phyloP scores from a whole-genome alignment of 2,113 vertebrate genomes.

The Nerophis ophidion region DNA sequence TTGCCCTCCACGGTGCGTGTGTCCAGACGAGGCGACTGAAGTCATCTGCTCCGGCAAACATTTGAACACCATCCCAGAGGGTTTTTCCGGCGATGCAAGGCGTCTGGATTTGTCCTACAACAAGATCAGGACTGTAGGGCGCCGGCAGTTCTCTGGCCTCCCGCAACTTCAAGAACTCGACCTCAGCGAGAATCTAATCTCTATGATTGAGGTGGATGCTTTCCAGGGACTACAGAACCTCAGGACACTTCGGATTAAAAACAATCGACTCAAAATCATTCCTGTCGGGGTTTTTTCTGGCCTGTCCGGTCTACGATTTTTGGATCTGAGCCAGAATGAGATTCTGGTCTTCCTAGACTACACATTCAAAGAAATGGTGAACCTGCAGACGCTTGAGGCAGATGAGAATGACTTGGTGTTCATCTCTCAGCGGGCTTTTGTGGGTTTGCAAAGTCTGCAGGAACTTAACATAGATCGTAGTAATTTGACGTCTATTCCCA shows the following conservation, averaged over 20 bases:
- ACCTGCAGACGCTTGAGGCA: conserved; percentile 70
- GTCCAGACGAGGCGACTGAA: conserved; percentile 66
- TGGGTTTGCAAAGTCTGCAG: conserved; percentile 70
- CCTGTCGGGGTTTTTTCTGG: conserved; percentile 79
- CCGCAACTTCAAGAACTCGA: conserved; percentile 78
- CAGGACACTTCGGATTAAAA: conserved; percentile 67
- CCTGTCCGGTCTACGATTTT: conserved; percentile 67
- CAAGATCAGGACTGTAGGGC: conserved; percentile 75
- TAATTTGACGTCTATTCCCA: conserved; percentile 80
- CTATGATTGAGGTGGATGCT: conserved; percentile 81
- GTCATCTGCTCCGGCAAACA: conserved; percentile 78
- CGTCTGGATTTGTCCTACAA: conserved; percentile 81
- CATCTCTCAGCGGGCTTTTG: conserved; percentile 79
- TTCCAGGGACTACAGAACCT: conserved; percentile 76
- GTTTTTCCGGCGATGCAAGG: conserved; percentile 69
- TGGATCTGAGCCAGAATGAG: conserved; percentile 84
- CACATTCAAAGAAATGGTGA: conserved; percentile 76
- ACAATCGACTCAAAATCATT: conserved; percentile 81
- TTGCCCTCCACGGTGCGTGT: conserved; percentile 77
- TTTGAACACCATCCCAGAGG: conserved; percentile 72
- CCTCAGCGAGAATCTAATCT: conserved; percentile 81
- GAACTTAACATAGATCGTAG: conserved; percentile 79
- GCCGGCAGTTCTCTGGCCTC: conserved; percentile 76
- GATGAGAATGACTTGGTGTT: conserved; percentile 81
- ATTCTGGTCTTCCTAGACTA: conserved; percentile 85